Evolutionary conservation across 2,888 invertebrate species (phyloP).

Genomic region (Smittia aterrima): DNA sequence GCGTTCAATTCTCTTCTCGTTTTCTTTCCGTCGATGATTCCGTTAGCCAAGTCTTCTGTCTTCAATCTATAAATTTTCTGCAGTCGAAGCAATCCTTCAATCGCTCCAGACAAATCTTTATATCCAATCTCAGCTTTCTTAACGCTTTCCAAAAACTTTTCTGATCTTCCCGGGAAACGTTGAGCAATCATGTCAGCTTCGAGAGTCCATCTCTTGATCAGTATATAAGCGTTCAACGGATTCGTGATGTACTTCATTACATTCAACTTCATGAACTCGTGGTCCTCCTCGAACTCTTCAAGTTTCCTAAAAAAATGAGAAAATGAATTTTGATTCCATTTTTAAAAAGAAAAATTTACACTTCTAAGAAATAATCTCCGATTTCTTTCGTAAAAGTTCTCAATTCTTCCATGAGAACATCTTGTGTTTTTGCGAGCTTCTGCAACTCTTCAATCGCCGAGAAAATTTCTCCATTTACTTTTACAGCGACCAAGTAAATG

Average conservation of each 20-base stretch:
- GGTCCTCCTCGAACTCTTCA: background rate
- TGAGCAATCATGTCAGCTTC: background rate
- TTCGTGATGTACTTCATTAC: conserved; percentile 8
- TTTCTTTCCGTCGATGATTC: background rate
- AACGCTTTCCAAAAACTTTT: background rate
- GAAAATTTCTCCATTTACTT: background rate
- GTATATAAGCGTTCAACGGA: conserved; percentile 3
- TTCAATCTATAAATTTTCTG: conserved; percentile 14
- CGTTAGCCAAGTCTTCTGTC: background rate
- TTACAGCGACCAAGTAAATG: too few species aligned
- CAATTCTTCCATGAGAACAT: background rate
- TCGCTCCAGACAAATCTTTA: background rate
- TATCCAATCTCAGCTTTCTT: background rate
- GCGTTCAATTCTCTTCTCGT: background rate
- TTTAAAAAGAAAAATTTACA: background rate
- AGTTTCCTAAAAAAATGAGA: background rate
- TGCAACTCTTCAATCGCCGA: background rate
- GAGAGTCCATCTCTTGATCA: conserved; percentile 14
- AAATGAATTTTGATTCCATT: too few species aligned
- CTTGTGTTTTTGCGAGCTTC: background rate
- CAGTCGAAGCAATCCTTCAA: background rate
- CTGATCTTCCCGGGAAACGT: background rate
- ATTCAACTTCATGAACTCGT: background rate
- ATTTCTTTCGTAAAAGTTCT: background rate
- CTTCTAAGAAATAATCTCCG: background rate